phyloP scores from a whole-genome alignment of 1,140 invertebrate genomes.

The Drosophila seguyi region DNA sequence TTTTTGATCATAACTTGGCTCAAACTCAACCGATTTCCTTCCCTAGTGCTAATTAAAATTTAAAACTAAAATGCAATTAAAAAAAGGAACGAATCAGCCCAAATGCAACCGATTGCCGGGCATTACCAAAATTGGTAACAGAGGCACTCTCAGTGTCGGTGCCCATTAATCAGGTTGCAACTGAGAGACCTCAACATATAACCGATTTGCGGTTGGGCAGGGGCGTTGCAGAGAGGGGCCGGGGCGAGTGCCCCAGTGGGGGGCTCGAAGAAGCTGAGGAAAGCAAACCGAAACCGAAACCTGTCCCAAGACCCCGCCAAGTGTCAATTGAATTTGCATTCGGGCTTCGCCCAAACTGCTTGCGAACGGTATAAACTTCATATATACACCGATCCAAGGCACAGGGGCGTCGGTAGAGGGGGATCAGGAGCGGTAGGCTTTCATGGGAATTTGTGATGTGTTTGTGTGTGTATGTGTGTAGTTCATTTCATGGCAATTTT shows the following conservation, averaged over 20 bases:
- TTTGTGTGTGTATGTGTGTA: constrained; percentile 42
- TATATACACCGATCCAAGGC: constrained; percentile 7
- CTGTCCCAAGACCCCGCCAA: constrained; percentile 44
- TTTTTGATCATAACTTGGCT: too few species aligned
- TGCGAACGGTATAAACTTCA: constrained; percentile 7
- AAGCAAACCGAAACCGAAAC: constrained; percentile 20
- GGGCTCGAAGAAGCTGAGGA: not conserved
- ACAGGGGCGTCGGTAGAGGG: constrained; percentile 6
- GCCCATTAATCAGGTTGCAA: constrained; percentile 25
- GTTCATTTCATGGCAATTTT: constrained; percentile 85
- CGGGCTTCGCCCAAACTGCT: constrained; percentile 29
- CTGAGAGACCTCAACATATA: constrained; percentile 5
- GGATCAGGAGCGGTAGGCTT: constrained; percentile 39
- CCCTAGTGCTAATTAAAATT: not conserved
- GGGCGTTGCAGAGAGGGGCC: not conserved
- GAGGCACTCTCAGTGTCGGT: constrained; percentile 1
- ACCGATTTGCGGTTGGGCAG: constrained; percentile 25
- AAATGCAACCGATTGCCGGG: not conserved
- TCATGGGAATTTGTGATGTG: constrained; percentile 74
- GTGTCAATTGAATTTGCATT: constrained; percentile 81
- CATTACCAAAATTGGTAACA: constrained; percentile 18
- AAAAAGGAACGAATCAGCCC: not conserved
- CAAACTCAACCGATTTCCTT: too few species aligned
- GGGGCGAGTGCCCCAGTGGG: not conserved
- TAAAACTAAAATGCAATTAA: constrained; percentile 9